phyloP scores from a whole-genome alignment of 2,888 invertebrate species.

The Exocentrus adspersus region DNA sequence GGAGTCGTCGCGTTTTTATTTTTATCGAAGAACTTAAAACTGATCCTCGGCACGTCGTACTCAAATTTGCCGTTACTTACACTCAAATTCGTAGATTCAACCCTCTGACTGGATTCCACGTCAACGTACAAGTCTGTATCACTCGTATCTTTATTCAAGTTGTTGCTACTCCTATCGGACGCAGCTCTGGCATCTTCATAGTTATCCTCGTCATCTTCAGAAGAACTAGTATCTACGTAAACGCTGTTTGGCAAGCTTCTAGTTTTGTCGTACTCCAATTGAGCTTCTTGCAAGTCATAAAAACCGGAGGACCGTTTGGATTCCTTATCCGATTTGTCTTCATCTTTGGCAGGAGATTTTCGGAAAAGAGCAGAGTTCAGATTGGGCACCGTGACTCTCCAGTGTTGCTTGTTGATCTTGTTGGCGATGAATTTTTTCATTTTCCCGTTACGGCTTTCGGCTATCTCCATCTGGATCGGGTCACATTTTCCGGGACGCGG shows the following conservation, averaged over 20 bases:
- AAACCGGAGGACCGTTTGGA: slow-evolving; percentile 57
- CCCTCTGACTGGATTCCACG: slow-evolving; percentile 36
- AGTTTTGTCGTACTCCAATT: slow-evolving; percentile 52
- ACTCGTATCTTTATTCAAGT: slow-evolving; percentile 33
- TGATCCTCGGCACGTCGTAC: slow-evolving; percentile 62
- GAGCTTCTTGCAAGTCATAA: slow-evolving; percentile 60
- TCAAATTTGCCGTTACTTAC: slow-evolving; percentile 52
- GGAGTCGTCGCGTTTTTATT: slow-evolving; percentile 19
- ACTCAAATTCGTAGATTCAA: slow-evolving; percentile 43
- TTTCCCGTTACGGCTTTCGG: slow-evolving; percentile 18
- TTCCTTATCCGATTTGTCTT: slow-evolving; percentile 45
- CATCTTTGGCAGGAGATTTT: slow-evolving; percentile 48
- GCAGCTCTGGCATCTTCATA: slow-evolving; percentile 52
- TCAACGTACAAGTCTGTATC: slow-evolving; percentile 49
- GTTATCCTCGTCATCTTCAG: slow-evolving; percentile 51
- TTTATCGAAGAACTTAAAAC: slow-evolving; percentile 61
- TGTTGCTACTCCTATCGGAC: slow-evolving; percentile 40
- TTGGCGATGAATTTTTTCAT: slow-evolving; percentile 63
- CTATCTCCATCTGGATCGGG: slow-evolving; percentile 11
- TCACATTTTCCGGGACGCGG: slow-evolving; percentile 7
- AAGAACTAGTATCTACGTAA: slow-evolving; percentile 44
- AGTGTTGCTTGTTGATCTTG: slow-evolving; percentile 60
- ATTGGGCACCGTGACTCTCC: slow-evolving; percentile 61
- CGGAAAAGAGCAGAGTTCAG: slow-evolving; percentile 53
- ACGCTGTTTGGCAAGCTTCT: slow-evolving; percentile 51